Base-by-base conservation (phyloP, 2,113 vertebrate genomes). In the Esox niger region DNA sequence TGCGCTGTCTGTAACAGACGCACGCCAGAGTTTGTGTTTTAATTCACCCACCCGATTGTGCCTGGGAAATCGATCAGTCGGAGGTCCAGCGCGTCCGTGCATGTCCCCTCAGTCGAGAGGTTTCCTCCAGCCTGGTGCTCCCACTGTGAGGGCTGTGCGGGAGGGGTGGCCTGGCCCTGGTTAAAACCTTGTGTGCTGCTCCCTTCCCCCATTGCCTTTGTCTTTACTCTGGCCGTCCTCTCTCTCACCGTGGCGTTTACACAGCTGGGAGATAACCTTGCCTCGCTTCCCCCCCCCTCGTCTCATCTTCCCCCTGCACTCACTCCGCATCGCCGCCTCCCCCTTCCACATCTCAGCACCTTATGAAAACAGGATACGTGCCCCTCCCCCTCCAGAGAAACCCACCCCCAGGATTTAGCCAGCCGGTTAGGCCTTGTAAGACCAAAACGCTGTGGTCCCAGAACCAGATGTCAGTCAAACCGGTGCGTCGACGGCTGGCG, bases 261-360 rank as follows among this genome's bases (percentile, higher is more conserved):
- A 82, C 79, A 82, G 76, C 76, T 82, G 79, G 73, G 31, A 47
- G 32, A 76, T 70, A 68, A 75, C 38, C 11, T 43, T 43, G 72
- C 61, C n/a, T 13, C 9, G 17, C 21, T 54, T 21, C 27, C 23
- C 2, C 49, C 47, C 52, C 43, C 38, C 15, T 32, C 3, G 0
- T 23, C 25, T 25, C 17, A 1, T 57, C 30, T 32, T 31, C 3
- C 7, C 57, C 29, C 29, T n/a, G n/a, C n/a, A n/a, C n/a, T n/a
- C n/a, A n/a, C n/a, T n/a, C n/a, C n/a, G n/a, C n/a, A n/a, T n/a
- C n/a, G n/a, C n/a, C n/a, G n/a, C n/a, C n/a, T n/a, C n/a, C n/a
- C n/a, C n/a, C n/a, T n/a, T n/a, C n/a, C n/a, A n/a, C 55, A 27
- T 27, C 27, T 4, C 4, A 15, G 6, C 55, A 13, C 55, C 27